Base-by-base conservation (phyloP, 2,888 invertebrate species). In the Drosophila mimetica region DNA sequence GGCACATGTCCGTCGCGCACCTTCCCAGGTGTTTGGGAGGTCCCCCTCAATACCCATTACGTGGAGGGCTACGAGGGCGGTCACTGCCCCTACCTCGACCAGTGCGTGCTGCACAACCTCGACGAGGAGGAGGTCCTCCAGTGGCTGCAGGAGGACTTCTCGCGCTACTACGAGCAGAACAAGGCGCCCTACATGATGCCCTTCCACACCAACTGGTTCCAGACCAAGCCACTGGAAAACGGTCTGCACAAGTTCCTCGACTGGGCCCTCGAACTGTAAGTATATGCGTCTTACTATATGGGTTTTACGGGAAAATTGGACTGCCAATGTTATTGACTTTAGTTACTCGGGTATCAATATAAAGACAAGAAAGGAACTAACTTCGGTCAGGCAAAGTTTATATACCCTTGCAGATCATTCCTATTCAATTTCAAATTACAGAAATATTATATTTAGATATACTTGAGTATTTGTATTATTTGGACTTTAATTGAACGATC, bases 131-230 rank as follows among this genome's bases (percentile, higher is more conserved):
- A 94, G 86, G 96, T 97, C 2, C 93, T 97, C 58, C 95, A 96
- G 88, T 98, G 97, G 97, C 93, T 97, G 25, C 95, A 96, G 89
- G 97, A 97, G 92, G 97, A 98, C 91, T 98, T 97, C 92, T 94
- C 93, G 70, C 93, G 97, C 25, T 94, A 96, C 91, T 97, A 97
- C 88, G 95, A 96, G 30, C 97, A 97, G 90, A 97, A 97, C 91
- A 93, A 96, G 71, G 97, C 97, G 1, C 97, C 97, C 0, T 97
- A 97, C 91, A 97, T 97, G 97, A 97, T 97, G 97, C 95, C 97
- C 0, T 96, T 97, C 94, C 98, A 98, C 90, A 98, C 98, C 1
- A 98, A 97, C 92, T 98, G 98, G 98, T 98, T 98, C 93, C 97
- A 96, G 90, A 96, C 95, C 81, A 96, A 96, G 89, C 96, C 94